Base-by-base conservation (phyloP, 2,888 invertebrate genomes). In the Orchestes rusci region DNA sequence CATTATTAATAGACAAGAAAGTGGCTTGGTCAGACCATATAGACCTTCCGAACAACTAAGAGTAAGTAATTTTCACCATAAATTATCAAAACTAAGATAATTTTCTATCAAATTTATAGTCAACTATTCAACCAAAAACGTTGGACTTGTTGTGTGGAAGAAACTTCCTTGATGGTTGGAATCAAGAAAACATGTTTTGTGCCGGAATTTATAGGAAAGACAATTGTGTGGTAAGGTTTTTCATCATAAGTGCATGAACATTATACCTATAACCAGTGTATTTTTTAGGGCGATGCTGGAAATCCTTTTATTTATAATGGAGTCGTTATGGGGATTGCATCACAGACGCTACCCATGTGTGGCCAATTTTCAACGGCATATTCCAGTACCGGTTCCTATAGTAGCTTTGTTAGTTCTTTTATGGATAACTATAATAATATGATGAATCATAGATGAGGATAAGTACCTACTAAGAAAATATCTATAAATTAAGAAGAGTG, bases 301-400 rank as follows among this genome's bases (percentile, higher is more conserved):
- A 37, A 43, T 43, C 37, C 43, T n/a, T 43, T 37, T 16, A 37
- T 43, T n/a, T 16, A 32, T 7, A 16, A 43, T 37, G 37, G 37
- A n/a, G 16, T 43, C 16, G 32, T 30, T 32, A 19, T 37, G 5
- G 43, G 37, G 10, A 37, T 43, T 4, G 37, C 31, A 13, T 43
- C 37, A n/a, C 29, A 20, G 23, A 30, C 31, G 2, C 28, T 20
- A 16, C 15, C 31, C n/a, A 37, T 43, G 20, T 43, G 43, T 32
- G 43, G 36, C 18, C 20, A 37, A 43, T 31, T 29, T 31, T 32
- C 43, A 13, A 43, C 43, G 2, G 37, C 37, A 28, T 43, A 43
- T 20, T 31, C 32, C n/a, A n/a, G n/a, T n/a, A n/a, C n/a, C n/a
- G n/a, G n/a, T n/a, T n/a, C n/a, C n/a, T n/a, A n/a, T n/a, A n/a